Evolutionary conservation across 2,888 invertebrate species (phyloP).

Genomic region (Phorcus lineatus): DNA sequence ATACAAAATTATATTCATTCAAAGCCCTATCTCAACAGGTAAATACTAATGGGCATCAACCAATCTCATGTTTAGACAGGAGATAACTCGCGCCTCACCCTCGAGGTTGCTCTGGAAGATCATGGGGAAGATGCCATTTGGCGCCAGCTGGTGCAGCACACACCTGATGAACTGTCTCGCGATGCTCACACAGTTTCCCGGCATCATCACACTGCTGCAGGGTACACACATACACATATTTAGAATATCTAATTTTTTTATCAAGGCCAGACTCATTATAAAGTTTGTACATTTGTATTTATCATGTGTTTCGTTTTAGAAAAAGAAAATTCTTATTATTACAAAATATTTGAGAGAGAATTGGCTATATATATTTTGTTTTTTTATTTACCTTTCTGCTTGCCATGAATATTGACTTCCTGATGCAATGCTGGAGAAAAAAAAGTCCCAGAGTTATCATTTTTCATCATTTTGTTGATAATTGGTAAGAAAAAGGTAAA

Average conservation of each 20-base stretch:
- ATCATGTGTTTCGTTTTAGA: too few relatives aligned
- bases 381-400: slow-evolving; percentile 67
- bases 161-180: slow-evolving; percentile 98
- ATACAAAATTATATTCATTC: too few relatives aligned
- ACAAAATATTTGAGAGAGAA: background rate
- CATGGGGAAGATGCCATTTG: slow-evolving; percentile 96
- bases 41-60: too few relatives aligned
- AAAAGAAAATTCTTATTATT: background rate
- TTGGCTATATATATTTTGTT: background rate
- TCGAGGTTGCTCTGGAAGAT: slow-evolving; percentile 92
- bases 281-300: too few relatives aligned
- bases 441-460: background rate
- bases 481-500: too few relatives aligned
- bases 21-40: too few relatives aligned
- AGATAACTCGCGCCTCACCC: slow-evolving; percentile 19
- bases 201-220: slow-evolving; percentile 83
- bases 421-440: slow-evolving; percentile 68
- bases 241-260: too few relatives aligned
- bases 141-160: slow-evolving; percentile 95
- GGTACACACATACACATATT: background rate
- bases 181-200: slow-evolving; percentile 95
- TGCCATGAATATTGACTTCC: slow-evolving; percentile 75
- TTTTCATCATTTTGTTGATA: too few relatives aligned
- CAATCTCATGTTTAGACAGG: background rate
- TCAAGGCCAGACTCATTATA: too few relatives aligned